Evolutionary conservation across 2,797 vertebrate species (phyloP), one percentile per base, ranked within the genome.

Genomic region (Etheostoma perlongum): DNA sequence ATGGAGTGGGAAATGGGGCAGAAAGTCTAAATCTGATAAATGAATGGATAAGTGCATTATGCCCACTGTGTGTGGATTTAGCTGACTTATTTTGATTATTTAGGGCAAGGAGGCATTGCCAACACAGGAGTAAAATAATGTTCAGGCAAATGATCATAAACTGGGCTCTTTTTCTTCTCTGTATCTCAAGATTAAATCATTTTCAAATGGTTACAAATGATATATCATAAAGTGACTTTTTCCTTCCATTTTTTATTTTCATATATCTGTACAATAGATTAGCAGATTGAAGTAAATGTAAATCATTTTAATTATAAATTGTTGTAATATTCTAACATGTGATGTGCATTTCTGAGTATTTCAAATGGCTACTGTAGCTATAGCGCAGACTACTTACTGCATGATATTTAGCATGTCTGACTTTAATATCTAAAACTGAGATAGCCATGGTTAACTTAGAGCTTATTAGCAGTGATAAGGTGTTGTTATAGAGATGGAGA

Each of bases 1-100:
- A 70, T 79, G 77, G 79, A 82, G 67, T 65, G 73, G 84, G 87
- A 84, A 94, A 93, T 90, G 87, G 96, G 95, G 94, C 95, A 95
- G 95, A 96, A 95, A 96, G 94, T 95, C 93, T 96, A 95, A 96
- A 95, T 95, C 94, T 97, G 96, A 98, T 97, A 96, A 97, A 97
- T 97, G 96, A 96, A 85, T 76, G 87, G 80, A 84, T 81, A 85
- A 84, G 70, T 85, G 84, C 72, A 85, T 84, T 61, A 84, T 87
- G 81, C 49, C 73, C 67, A 81, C 73, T 75, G 84, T 87, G 78
- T 81, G 78, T 81, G 73, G 66, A 86, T 79, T 77, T 61, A 82
- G 67, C 40, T 69, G 79, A 76, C 42, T 81, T 82, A 71, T 81
- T 84, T 64, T 63, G 71, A 83, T 79, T 82, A 74, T 79, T 73